Base-by-base conservation (phyloP, 2,888 invertebrate genomes). In the Trachelus iudaicus region DNA sequence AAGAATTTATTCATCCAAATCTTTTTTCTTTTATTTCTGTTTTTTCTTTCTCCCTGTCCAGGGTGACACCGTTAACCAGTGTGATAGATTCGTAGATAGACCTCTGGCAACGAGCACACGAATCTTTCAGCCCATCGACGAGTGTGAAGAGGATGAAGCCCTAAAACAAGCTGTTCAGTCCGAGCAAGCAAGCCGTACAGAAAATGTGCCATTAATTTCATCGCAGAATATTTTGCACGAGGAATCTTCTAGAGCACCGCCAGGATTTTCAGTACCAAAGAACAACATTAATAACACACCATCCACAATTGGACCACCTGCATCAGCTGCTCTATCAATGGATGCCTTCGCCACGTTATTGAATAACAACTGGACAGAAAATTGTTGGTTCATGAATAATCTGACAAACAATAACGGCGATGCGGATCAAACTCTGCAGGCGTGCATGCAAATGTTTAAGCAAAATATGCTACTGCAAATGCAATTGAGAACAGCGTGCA, bases 21-120 rank as follows among this genome's bases (percentile, higher is more conserved):
- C 77, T 75, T 81, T 69, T 77, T 33, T 79, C 23, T 56, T 56
- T 40, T 15, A 40, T 40, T 15, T 40, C 40, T 79, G 81, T 79
- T 82, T 77, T 69, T 75, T 81, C 37, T 78, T 78, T 75, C 33
- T 30, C n/a, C 68, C 73, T 34, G 11, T 73, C 34, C 76, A 87
- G 87, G 83, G 35, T 11, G 81, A 84, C 68, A 74, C 73, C 35
- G 84, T 87, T 75, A 84, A 83, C 69, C 81, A 84, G 84, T 76
- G 34, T 30, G 82, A 79, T 71, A 33, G 83, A 37, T 79, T 76
- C 76, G n/a, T 76, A 23, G 56, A 56, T 23, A 56, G 56, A 23
- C 56, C 56, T 56, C 56, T 56, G 56, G 56, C 56, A 23, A 56
- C 56, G 9, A 56, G 56, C 2, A 23, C 23, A 56, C 23, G 56